Base-by-base conservation (phyloP, 1,140 invertebrate genomes). In the Drosophila tristis region DNA sequence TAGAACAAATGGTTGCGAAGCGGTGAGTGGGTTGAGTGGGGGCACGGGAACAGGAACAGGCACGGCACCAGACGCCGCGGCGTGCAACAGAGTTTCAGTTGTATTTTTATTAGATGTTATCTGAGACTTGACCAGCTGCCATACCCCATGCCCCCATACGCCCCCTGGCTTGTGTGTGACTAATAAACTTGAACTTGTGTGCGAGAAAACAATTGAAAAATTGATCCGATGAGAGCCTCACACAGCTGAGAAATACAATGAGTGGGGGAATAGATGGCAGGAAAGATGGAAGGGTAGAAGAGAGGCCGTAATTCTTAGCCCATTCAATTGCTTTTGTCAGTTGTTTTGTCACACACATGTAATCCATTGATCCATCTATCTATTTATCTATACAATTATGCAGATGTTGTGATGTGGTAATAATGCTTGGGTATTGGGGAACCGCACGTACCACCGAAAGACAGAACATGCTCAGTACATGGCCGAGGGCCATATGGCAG, bases 111-210 rank as follows among this genome's bases (percentile, higher is more conserved):
- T 79, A 79, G 75, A 79, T 79, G 80, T 79, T 82, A 82, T 82
- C 80, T 60, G 71, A 82, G 74, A 78, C 80, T 66, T 58, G 48
- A 72, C 64, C 70, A 84, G 80, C 80, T 70, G 66, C 39, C 50
- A 25, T 26, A 15, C 48, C 20, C 48, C 47, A 15, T 20, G 15
- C 26, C 29, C 20, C 29, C 5, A 11, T 11, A n/a, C 47, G 43
- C 55, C 63, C 35, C 15, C 9, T 79, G 62, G 53, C 76, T 59
- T 58, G 64, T 50, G 62, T 87, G 62, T 87, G 82, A 82, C 64
- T 87, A 86, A 85, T 73, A 86, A 82, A 86, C 81, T 86, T 86
- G 81, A 86, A 87, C 81, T 86, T 86, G 81, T 60, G 61, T 43
- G 60, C 54, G 62, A 23, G 50, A 59, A 74, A 76, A 66, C 62